These are phyloP conservation scores for Acleris cristana DNA, from an alignment of 2,888 invertebrate species.

Conservation along the genomic window DNA sequence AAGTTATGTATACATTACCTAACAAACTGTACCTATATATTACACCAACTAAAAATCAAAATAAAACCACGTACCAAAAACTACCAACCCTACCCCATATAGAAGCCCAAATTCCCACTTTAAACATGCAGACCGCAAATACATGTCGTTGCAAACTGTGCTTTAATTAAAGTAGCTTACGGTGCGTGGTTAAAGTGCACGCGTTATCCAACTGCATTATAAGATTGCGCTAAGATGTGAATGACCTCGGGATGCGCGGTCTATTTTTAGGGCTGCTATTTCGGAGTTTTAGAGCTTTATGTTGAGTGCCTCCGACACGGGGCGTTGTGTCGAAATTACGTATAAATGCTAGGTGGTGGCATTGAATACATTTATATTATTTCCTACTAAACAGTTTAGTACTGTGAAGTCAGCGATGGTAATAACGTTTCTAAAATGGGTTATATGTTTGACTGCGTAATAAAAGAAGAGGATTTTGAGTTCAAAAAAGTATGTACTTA, in stretches of 20 bases:
- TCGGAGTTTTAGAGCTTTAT: not conserved
- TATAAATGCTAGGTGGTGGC: no score
- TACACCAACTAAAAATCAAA: conserved; percentile 6
- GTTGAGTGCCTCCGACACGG: not conserved
- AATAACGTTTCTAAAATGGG: no score
- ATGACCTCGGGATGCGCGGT: conserved; percentile 7
- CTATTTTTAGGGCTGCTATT: conserved; percentile 21
- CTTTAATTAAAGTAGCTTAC: not conserved
- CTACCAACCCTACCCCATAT: not conserved
- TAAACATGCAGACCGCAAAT: not conserved
- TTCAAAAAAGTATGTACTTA: no score
- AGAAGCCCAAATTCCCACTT: not conserved
- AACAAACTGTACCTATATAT: not conserved
- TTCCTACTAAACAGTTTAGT: no score
- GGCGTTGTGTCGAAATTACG: no score
- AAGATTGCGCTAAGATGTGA: conserved; percentile 9
- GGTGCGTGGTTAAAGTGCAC: not conserved
- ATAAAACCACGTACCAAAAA: not conserved
- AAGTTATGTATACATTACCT: no score
- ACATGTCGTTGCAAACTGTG: not conserved
- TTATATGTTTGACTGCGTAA: no score
- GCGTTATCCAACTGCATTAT: not conserved
- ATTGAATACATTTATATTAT: no score
- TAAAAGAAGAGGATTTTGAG: no score
- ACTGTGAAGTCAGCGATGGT: no score